Conservation (phyloP, 2,113 vertebrate species). For the Heterochromis multidens region DNA sequence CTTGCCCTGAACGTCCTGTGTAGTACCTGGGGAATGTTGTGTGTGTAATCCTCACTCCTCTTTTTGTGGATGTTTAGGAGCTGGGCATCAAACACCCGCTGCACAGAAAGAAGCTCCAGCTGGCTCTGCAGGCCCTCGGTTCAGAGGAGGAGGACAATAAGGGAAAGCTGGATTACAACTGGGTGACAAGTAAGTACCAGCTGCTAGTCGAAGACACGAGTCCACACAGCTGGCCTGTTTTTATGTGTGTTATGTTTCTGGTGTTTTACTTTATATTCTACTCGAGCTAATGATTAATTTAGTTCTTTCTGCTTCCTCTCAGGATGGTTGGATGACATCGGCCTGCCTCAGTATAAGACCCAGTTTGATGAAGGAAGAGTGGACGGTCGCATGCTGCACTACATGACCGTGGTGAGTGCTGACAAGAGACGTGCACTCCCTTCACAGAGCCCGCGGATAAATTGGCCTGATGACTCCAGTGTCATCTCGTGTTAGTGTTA, state of each 20-base stretch:
- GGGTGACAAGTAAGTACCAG: slow-evolving; percentile 90
- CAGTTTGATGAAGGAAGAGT: slow-evolving; percentile 97
- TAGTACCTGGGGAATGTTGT: background rate
- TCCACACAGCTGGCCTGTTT: background rate
- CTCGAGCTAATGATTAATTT: background rate
- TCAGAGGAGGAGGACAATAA: slow-evolving; percentile 95
- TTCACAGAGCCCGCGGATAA: background rate
- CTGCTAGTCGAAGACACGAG: background rate
- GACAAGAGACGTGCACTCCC: background rate
- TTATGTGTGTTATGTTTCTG: too few species aligned
- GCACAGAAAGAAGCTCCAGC: slow-evolving; percentile 95
- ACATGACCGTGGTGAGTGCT: slow-evolving; percentile 92
- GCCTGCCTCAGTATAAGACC: slow-evolving; percentile 96
- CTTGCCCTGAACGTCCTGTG: background rate
- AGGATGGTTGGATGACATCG: slow-evolving; percentile 99
- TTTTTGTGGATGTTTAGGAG: slow-evolving; percentile 76
- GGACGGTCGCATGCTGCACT: slow-evolving; percentile 96
- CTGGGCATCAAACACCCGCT: slow-evolving; percentile 92
- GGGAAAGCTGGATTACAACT: slow-evolving; percentile 94
- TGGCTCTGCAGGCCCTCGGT: slow-evolving; percentile 91
- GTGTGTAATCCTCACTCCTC: background rate
- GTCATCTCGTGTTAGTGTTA: slow-evolving; percentile 15
- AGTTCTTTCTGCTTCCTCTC: background rate
- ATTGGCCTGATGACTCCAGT: background rate
- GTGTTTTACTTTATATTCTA: background rate